Evolutionary conservation across 2,888 invertebrate genomes (phyloP), one percentile per base, ranked within the genome.

Genomic region (Callimorpha dominula): DNA sequence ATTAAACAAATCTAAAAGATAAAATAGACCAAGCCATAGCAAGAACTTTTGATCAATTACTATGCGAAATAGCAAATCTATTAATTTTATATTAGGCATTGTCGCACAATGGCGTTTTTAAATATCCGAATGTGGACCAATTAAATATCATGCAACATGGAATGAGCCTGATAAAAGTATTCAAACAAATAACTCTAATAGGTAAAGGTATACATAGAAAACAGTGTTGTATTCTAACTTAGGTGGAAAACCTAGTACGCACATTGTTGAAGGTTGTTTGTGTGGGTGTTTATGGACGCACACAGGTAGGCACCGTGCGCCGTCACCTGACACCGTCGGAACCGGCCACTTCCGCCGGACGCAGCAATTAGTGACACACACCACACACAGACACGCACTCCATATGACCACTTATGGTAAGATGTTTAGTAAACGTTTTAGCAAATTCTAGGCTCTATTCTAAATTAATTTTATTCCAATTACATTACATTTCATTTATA

Each of bases 321-420:
- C 89, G 92, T 93, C 95, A 95, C 94, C 94, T 94, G 95, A 95
- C 94, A 91, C 94, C 88, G 88, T 92, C 92, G 94, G 94, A 94
- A 94, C 93, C 91, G 94, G 92, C 94, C 95, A 91, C 95, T 95
- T 96, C 95, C 95, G 95, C 88, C 94, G 95, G 95, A 95, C 90
- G 91, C 84, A 86, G 88, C 95, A 94, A 95, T 96, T 96, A 96
- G 94, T 90, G 90, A 91, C 94, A 92, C 94, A 92, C 93, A 91
- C 79, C 84, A 77, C 89, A 87, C 88, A 84, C 82, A 86, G 86
- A 84, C 84, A 82, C 80, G 78, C 85, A 78, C 81, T 73, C 80
- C 79, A 81, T 80, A 84, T 81, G 84, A 80, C 76, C 74, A 80
- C 77, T 81, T 77, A 80, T 80, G 81, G 81, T 83, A 80, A 84